Percentiles rank a stretch among this genome's conserved stretches.
Conservation (phyloP, 2,113 vertebrate genomes). For the Hippoglossus stenolepis region DNA sequence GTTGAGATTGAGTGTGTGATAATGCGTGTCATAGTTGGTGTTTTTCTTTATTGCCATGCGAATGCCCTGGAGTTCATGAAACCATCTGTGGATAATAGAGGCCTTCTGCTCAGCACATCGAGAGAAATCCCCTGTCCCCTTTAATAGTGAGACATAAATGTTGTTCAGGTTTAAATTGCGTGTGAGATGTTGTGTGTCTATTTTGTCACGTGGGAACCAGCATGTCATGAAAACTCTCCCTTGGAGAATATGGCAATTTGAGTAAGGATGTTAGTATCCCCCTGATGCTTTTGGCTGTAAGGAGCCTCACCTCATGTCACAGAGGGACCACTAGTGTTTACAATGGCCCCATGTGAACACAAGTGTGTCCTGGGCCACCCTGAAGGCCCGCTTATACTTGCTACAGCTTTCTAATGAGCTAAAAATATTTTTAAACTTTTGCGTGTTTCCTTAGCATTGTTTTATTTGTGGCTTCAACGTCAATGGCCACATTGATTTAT, state of each 20-base stretch:
- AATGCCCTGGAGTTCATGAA: slow-evolving; percentile 61
- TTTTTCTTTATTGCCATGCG: slow-evolving; percentile 30
- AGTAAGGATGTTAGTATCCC: background rate
- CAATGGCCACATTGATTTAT: no score
- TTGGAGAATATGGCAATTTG: slow-evolving; percentile 1
- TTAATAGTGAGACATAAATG: background rate
- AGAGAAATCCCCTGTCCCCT: slow-evolving; percentile 24
- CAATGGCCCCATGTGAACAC: no score
- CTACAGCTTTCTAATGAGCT: no score
- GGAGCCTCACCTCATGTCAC: no score
- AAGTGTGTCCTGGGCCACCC: no score
- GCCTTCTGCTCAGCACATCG: slow-evolving; percentile 46
- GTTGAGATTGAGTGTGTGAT: slow-evolving; percentile 3
- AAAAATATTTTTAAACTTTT: no score
- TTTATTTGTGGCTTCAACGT: no score
- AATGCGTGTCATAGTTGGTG: slow-evolving; percentile 4
- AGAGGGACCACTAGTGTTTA: no score
- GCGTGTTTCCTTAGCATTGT: no score
- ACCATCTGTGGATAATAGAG: slow-evolving; percentile 62
- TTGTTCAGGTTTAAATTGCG: background rate
- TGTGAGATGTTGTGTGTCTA: slow-evolving; percentile 24
- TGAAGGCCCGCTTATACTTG: no score
- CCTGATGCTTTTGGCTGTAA: no score
- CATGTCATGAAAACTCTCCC: slow-evolving; percentile 10
- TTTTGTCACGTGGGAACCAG: slow-evolving; percentile 13